Base-by-base conservation (phyloP, 2,113 vertebrate species). In the Bostrychus sinensis region DNA sequence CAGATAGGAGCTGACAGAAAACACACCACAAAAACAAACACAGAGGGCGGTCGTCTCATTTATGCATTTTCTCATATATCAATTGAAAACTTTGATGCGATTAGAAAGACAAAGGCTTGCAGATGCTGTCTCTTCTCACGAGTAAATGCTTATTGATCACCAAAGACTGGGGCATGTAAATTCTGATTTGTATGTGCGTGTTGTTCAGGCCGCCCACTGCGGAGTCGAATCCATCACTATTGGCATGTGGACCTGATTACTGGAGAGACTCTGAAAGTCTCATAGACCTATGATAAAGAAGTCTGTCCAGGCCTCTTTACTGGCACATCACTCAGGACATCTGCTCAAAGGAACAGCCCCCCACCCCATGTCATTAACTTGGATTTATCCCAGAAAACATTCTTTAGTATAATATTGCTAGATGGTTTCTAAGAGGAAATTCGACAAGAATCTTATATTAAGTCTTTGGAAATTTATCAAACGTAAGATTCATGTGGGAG, bases 81-180 rank as follows among this genome's bases (percentile, higher is more conserved):
- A 72, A 75, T 26, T 34, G 66, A 66, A 75, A 83, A 54, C 56
- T 79, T 81, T 54, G 59, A 87, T 83, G 65, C 78, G 66, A 87
- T 87, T 84, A 84, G 37, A 16, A 55, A 57, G 64, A 70, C 67
- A 37, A 51, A 30, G 70, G 61, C 56, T 32, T 28, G 63, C 72
- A 81, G 73, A 72, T 61, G 69, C 77, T 55, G 76, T 61, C 51
- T 84, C 72, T 86, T 62, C 82, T 81, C 75, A 53, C 62, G 70
- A 80, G 79, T 86, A 86, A 90, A 91, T 86, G 80, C 83, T 70
- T 89, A 92, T 92, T 88, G 89, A 92, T 92, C 83, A 89, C 79
- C 56, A 70, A 75, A 62, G 76, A 72, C 73, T 73, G 38, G 83
- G 68, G 69, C 88, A 89, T 91, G 86, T 86, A 83, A 83, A 91